phyloP scores from a whole-genome alignment of 2,888 invertebrate species.

The Ichneumoninae sp. region DNA sequence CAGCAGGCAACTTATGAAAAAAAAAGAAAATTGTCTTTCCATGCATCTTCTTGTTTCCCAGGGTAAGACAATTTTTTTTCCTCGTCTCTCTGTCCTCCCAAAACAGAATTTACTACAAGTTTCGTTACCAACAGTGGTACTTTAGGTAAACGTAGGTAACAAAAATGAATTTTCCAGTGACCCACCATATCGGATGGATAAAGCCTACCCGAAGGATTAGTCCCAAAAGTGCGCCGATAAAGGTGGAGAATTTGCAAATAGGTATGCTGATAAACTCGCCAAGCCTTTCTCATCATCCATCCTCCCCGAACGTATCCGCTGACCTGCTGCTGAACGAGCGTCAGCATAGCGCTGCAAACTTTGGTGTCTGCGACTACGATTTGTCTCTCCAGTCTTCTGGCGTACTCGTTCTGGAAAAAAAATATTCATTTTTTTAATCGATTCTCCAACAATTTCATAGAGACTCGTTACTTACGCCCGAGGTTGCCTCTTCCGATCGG shows the following conservation, averaged over 20 bases:
- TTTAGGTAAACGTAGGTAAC: neutral
- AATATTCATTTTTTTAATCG: neutral
- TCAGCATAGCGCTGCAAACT: conserved; percentile 88
- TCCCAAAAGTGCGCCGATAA: conserved; percentile 85
- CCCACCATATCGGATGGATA: neutral
- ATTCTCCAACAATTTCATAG: conserved; percentile 2
- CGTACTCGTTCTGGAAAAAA: conserved; percentile 76
- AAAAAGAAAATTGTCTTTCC: too few relatives aligned
- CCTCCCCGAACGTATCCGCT: conserved; percentile 88
- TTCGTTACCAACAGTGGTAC: too few relatives aligned
- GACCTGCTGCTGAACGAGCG: conserved; percentile 88
- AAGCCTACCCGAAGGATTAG: conserved; percentile 74
- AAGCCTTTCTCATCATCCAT: conserved; percentile 89
- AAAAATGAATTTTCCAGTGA: neutral
- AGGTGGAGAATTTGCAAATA: conserved; percentile 86
- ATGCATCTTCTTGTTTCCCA: too few relatives aligned
- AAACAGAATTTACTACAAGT: too few relatives aligned
- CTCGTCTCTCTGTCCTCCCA: too few relatives aligned
- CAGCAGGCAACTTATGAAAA: too few relatives aligned
- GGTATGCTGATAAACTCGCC: conserved; percentile 89
- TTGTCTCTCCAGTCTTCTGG: conserved; percentile 86
- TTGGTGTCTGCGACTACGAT: conserved; percentile 89
- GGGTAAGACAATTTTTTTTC: too few relatives aligned
- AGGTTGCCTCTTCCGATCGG: conserved; percentile 72
- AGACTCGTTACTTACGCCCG: conserved; percentile 34